Percentiles rank a stretch among this genome's conserved stretches.
These are phyloP conservation scores for Brotula barbata DNA, from an alignment of 2,797 vertebrate species.

Conservation along the genomic window DNA sequence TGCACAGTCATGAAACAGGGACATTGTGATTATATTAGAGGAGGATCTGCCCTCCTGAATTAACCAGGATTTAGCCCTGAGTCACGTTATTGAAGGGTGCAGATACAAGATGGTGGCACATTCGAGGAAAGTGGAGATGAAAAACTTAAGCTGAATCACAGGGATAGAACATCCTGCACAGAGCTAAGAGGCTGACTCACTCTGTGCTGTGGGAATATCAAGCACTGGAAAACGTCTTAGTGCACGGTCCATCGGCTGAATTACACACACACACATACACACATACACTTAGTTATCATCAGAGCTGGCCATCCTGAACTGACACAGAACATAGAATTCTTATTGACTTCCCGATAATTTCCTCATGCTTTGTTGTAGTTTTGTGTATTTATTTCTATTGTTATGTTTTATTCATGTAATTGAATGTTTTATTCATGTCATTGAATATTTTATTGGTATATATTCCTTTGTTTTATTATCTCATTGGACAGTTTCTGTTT, in stretches of 20 bases:
- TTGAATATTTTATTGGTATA: no score
- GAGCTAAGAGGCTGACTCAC: constrained; percentile 60
- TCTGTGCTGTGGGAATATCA: constrained; percentile 18
- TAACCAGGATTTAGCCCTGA: constrained; percentile 53
- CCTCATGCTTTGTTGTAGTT: no score
- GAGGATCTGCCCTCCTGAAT: constrained; percentile 55
- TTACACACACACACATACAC: not conserved
- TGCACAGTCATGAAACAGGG: constrained; percentile 53
- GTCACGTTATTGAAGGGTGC: no score
- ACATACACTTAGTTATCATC: not conserved
- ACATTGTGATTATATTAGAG: constrained; percentile 58
- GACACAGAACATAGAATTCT: no score
- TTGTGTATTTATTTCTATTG: no score
- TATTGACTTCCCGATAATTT: no score
- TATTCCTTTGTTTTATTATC: no score
- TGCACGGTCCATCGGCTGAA: constrained; percentile 28
- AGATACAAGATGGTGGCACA: no score
- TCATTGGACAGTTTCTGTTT: no score
- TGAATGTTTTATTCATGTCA: no score
- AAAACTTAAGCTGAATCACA: no score
- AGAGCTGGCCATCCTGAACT: not conserved
- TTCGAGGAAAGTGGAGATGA: not conserved
- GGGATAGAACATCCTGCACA: constrained; percentile 55
- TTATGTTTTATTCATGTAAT: no score
- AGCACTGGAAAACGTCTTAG: constrained; percentile 42